Conservation (phyloP, 64 coral and sea anemone species). For the Trachythela sp. region DNA sequence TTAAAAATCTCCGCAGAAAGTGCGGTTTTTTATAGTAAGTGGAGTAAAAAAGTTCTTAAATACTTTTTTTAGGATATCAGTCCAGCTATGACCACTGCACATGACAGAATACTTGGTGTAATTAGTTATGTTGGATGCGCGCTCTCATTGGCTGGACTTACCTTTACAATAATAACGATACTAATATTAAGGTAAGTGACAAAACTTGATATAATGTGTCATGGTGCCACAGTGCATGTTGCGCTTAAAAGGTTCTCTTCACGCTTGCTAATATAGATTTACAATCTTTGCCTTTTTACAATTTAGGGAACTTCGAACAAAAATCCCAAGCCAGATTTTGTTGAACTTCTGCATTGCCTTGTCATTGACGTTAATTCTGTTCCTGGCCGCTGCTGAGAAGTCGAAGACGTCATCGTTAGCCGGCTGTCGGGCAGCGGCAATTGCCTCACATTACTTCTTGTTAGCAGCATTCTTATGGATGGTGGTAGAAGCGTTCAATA, state of each 20-base stretch:
- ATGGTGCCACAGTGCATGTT: not conserved
- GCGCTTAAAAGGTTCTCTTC: too few species aligned
- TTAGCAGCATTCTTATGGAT: not conserved
- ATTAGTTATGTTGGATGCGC: constrained; percentile 4
- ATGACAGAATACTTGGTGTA: not conserved
- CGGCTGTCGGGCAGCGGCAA: not conserved
- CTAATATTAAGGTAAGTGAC: not conserved
- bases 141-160: not conserved
- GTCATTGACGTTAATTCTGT: not conserved
- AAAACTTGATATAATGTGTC: too few species aligned
- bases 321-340: not conserved
- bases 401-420: not conserved
- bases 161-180: not conserved
- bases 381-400: not conserved
- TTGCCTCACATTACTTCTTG: constrained; percentile 1
- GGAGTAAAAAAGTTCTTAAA: too few species aligned
- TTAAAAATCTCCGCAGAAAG: too few species aligned
- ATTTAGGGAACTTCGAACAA: not conserved
- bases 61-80: not conserved
- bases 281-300: not conserved
- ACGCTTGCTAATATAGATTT: too few species aligned
- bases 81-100: not conserved
- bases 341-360: constrained; percentile 3
- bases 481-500: not conserved
- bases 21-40: too few species aligned